Percentiles rank a stretch among this genome's conserved stretches.
Conservation (phyloP, 1,140 invertebrate genomes). For the Lucilia sericata region DNA sequence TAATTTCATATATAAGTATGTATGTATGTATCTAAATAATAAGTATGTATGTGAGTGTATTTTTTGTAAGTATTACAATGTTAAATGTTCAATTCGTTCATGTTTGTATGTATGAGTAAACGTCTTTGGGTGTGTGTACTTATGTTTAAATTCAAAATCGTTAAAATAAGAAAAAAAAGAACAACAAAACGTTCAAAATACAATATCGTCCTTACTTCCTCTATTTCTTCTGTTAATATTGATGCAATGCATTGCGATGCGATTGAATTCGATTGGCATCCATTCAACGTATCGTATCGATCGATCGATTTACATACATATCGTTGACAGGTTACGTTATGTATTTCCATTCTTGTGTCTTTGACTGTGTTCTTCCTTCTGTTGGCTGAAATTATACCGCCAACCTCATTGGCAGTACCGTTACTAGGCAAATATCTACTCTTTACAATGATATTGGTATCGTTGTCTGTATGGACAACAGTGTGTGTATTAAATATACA, state of each 20-base stretch:
- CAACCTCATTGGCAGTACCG: constrained; percentile 97
- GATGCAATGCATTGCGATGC: constrained; percentile 11
- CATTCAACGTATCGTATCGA: background rate
- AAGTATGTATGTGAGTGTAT: background rate
- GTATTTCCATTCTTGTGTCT: constrained; percentile 97
- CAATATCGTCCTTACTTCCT: background rate
- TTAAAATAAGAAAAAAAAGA: background rate
- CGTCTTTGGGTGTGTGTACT: background rate
- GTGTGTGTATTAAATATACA: constrained; percentile 97
- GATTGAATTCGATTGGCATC: background rate
- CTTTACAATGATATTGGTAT: constrained; percentile 98
- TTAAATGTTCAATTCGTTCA: too few relatives aligned
- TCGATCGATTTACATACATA: constrained; percentile 53
- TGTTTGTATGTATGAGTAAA: too few relatives aligned
- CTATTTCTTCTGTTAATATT: background rate
- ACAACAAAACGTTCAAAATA: background rate
- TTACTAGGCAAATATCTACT: constrained; percentile 94
- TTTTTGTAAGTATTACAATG: too few relatives aligned
- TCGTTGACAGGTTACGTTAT: constrained; percentile 82
- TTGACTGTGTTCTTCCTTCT: constrained; percentile 98
- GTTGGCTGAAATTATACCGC: constrained; percentile 96
- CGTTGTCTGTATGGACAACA: constrained; percentile 95
- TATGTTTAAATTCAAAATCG: background rate
- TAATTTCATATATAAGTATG: too few relatives aligned
- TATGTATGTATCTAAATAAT: background rate